Evolutionary conservation across 1,140 invertebrate genomes (phyloP).

Genomic region (Aphaenogaster ashmeadi): DNA sequence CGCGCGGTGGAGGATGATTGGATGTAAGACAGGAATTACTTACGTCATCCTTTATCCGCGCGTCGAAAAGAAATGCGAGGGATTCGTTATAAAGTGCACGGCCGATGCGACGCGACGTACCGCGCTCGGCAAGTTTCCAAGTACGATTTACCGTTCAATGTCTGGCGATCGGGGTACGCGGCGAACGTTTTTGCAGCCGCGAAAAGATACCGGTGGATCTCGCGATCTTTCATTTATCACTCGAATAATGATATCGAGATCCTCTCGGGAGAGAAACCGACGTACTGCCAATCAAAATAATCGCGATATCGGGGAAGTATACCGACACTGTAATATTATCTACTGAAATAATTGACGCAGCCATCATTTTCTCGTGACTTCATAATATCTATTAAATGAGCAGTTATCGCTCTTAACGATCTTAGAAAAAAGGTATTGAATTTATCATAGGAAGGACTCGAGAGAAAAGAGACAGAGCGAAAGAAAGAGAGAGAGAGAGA

Average conservation of each 20-base stretch:
- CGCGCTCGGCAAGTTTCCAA: slow-evolving; percentile 68
- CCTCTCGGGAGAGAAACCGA: slow-evolving; percentile 32
- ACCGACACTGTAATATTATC: slow-evolving; percentile 7
- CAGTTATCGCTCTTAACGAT: not conserved
- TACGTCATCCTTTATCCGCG: slow-evolving; percentile 36
- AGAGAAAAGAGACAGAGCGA: not conserved
- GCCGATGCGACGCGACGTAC: slow-evolving; percentile 1
- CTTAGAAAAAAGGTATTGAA: not conserved
- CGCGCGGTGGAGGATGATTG: slow-evolving; percentile 16
- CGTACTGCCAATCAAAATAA: slow-evolving; percentile 24
- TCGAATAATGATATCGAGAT: slow-evolving; percentile 36
- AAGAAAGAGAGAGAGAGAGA: slow-evolving; percentile 20
- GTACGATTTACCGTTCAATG: slow-evolving; percentile 73
- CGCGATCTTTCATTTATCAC: slow-evolving; percentile 61
- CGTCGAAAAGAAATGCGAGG: slow-evolving; percentile 33
- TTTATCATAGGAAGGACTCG: not conserved
- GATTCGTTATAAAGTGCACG: slow-evolving; percentile 57
- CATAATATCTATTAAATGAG: slow-evolving; percentile 20
- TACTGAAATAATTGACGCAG: slow-evolving; percentile 13
- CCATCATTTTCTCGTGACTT: not conserved
- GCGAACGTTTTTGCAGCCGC: slow-evolving; percentile 58
- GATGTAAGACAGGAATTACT: slow-evolving; percentile 33
- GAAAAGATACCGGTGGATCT: slow-evolving; percentile 55
- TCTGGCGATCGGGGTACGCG: slow-evolving; percentile 40
- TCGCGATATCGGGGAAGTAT: slow-evolving; percentile 10